Evolutionary conservation across 2,888 invertebrate genomes (phyloP), one percentile per base, ranked within the genome.

Genomic region (Pseudoips prasinana): DNA sequence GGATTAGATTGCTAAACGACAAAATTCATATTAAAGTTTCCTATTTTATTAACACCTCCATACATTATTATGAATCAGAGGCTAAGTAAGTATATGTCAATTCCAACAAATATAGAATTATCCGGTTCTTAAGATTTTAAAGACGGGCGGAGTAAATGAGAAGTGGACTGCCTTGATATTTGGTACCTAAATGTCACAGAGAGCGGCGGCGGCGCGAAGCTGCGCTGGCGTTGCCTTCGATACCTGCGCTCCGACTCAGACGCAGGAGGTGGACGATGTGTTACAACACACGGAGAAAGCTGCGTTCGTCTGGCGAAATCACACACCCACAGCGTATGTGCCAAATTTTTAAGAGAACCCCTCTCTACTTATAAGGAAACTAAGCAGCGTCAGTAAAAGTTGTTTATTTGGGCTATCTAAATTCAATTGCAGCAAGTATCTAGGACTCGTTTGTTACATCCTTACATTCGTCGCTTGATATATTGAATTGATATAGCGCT

Each of bases 201-300:
- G 47, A 49, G 46, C 35, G 26, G 33, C 34, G 43, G 36, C 39
- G 46, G 31, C 44, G 44, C 5, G 14, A 5, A 36, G 36, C 28
- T 49, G 41, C 37, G 38, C 44, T 14, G 14, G 29, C 27, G 41
- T 51, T 43, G 54, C n/a, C n/a, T n/a, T 53, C 43, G 50, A 50
- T 33, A 22, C 31, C 24, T 27, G 34, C 10, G 7, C 18, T 33
- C 23, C 32, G 24, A 18, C 11, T 31, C 50, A 42, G 56, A 31
- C 47, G 10, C 29, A 46, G 52, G 45, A 43, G 49, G 52, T 32
- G 51, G 47, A 50, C 50, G 41, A 38, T 33, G 46, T 48, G 33
- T 84, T 80, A 71, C 82, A 73, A 81, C 77, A 80, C 58, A 53
- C 57, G 70, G 86, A 83, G 87, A 88, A 87, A 88, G 87, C 78